Conservation (phyloP, 2,113 vertebrate genomes). For the Bos javanicus region DNA sequence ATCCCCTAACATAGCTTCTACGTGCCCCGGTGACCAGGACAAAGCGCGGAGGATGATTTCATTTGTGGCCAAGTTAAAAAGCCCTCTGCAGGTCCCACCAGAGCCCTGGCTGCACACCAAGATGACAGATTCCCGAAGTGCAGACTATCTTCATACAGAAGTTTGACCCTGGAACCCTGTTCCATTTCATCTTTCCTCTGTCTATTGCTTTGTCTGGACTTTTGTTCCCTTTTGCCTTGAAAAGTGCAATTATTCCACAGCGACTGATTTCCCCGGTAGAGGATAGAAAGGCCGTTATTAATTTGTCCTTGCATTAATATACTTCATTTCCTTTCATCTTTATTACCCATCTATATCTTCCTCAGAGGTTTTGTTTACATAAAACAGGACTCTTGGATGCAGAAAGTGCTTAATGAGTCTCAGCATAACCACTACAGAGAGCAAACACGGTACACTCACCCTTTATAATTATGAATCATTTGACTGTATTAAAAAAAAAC, state of each 20-base stretch:
- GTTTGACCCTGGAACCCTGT: neutral
- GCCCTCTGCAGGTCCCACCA: neutral
- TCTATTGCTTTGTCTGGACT: slow-evolving; percentile 36
- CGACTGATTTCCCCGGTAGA: slow-evolving; percentile 72
- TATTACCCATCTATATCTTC: slow-evolving; percentile 81
- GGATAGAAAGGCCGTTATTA: slow-evolving; percentile 79
- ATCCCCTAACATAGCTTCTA: neutral
- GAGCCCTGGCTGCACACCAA: neutral
- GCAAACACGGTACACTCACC: slow-evolving; percentile 49
- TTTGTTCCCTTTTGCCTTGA: slow-evolving; percentile 54
- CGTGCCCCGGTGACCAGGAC: too few relatives aligned
- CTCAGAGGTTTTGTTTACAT: slow-evolving; percentile 84
- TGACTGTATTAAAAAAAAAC: slow-evolving; percentile 71
- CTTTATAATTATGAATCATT: slow-evolving; percentile 79
- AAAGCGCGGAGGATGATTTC: neutral
- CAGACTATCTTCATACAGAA: neutral
- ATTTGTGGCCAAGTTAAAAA: neutral
- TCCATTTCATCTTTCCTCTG: neutral
- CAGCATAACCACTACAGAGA: slow-evolving; percentile 75
- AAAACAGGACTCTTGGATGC: slow-evolving; percentile 79
- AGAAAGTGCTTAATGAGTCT: slow-evolving; percentile 78
- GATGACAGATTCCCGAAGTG: neutral
- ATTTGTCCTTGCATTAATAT: slow-evolving; percentile 76
- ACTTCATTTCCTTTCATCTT: slow-evolving; percentile 82
- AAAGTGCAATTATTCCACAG: slow-evolving; percentile 71